Evolutionary conservation across 2,797 vertebrate genomes (phyloP), one percentile per base, ranked within the genome.

Genomic region (Gobio occitaniae): DNA sequence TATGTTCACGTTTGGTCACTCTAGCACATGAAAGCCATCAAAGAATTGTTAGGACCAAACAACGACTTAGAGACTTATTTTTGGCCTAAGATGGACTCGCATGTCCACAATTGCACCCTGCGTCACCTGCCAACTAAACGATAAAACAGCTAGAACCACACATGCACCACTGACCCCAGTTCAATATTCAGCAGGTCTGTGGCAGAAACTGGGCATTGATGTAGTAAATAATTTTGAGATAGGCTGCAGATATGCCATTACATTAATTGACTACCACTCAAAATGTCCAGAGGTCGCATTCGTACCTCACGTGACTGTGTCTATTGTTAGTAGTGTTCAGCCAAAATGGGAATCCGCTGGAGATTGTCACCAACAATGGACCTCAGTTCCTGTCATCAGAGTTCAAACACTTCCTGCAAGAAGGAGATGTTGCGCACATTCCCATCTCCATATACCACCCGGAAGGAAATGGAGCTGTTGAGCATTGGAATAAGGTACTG

Each of bases 301-400:
- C 25, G 25, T 25, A 25, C 25, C 25, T 25, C 25, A 25, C 25
- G 25, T 25, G 25, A 25, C 25, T 25, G 25, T 25, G 25, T 25
- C 25, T 25, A 25, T 25, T 25, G 25, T 25, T 25, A 25, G 25
- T 25, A 15, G 29, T 65, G 19, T 86, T 86, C 6, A 8, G 41
- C 7, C 29, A 86, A 25, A 82, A 78, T 15, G 65, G 72, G 56
- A 83, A 86, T 68, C 74, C 41, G 9, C 19, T 72, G 44, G 68
- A 78, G 44, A 36, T 66, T 21, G 77, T 74, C 16, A 80, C 77
- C 2, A 69, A 80, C 61, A 85, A 85, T 15, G 36, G 66, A 21
- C 83, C 74, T 52, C 82, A 84, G 61, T 52, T 84, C 1, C 47
- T 16, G 13, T 77, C 72, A 47, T 77, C 32, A 7, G 82, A 66